Evolutionary conservation across 37 sponge, comb jelly and placozoan species (phyloP), one percentile per base, ranked within the genome.

Genomic region (Haliclona indistincta): DNA sequence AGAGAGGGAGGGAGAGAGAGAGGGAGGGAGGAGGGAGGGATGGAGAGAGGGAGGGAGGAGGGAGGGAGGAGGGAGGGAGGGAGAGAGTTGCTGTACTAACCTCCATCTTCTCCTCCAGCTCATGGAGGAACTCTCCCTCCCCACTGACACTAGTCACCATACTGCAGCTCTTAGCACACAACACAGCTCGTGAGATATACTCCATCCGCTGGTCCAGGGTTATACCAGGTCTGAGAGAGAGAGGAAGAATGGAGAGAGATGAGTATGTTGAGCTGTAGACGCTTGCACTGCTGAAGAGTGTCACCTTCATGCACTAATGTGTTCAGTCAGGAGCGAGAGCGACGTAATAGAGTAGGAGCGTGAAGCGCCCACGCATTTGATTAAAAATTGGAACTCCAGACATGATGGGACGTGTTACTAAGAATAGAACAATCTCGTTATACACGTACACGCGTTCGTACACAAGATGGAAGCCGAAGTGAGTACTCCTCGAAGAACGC

Each of bases 101-200:
- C 64, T 97, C 98, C 88, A 97, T 80, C 68, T 92, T 94, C 66
- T 97, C 98, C 75, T 95, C 89, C 29, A 94, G 76, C 38, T 97
- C 93, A 65, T 97, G 95, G 10, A 97, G 82, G 63, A 92, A 86
- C 72, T 94, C 93, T 54, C 96, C 96, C 34, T 71, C 75, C 2
- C 40, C 39, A 40, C 86, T 67, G 37, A 67, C 66, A 1, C 69
- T 77, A 23, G 88, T 91, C 23, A 69, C 43, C 41, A 85, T 44
- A 15, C 61, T 86, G 34, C 79, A 80, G 56, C 94, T 90, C 77
- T 92, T 95, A 65, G 99, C 99, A 81, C 96, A 92, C 85, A 98
- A 87, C 38, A 98, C 91, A 19, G 96, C 99, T 20, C 99, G 84
- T 5, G 96, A 94, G 22, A 98, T 73, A 69, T 92, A 94, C 81